Evolutionary conservation across 2,113 vertebrate species (phyloP).

Genomic region (Dipodomys merriami): DNA sequence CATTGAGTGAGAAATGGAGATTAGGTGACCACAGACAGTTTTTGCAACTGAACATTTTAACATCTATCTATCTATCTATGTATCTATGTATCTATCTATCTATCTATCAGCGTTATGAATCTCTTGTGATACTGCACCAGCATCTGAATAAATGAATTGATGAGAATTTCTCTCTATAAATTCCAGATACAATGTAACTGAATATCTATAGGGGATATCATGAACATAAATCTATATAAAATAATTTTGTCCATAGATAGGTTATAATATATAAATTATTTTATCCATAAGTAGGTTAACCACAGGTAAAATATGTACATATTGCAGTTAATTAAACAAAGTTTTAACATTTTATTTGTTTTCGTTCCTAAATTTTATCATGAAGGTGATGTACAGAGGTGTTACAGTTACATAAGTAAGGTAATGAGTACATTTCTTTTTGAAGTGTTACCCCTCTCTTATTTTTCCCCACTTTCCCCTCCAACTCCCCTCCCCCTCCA

Average conservation of each 20-base stretch:
- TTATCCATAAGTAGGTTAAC: conserved; percentile 25
- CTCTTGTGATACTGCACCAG: conserved; percentile 25
- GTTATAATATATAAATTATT: conserved; percentile 15
- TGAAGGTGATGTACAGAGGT: too few relatives aligned
- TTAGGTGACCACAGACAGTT: conserved; percentile 71
- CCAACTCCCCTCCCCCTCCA: too few relatives aligned
- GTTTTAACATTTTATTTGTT: neutral
- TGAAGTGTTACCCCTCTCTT: too few relatives aligned
- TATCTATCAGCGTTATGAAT: neutral
- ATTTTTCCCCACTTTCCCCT: too few relatives aligned
- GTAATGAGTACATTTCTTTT: too few relatives aligned
- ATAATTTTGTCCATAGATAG: conserved; percentile 42
- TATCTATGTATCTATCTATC: too few relatives aligned
- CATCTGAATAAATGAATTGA: conserved; percentile 59
- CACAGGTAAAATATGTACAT: conserved; percentile 29
- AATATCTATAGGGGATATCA: conserved; percentile 38
- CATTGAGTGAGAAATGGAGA: conserved; percentile 63
- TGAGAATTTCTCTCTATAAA: conserved; percentile 49
- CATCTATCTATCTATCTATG: too few relatives aligned
- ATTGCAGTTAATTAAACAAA: conserved; percentile 45
- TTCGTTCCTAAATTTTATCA: neutral
- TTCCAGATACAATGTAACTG: conserved; percentile 40
- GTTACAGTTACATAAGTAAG: too few relatives aligned
- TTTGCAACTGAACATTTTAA: conserved; percentile 68
- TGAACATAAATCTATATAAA: conserved; percentile 52